Evolutionary conservation across 2,797 vertebrate species (phyloP), one percentile per base, ranked within the genome.

Genomic region (Galago senegalensis): DNA sequence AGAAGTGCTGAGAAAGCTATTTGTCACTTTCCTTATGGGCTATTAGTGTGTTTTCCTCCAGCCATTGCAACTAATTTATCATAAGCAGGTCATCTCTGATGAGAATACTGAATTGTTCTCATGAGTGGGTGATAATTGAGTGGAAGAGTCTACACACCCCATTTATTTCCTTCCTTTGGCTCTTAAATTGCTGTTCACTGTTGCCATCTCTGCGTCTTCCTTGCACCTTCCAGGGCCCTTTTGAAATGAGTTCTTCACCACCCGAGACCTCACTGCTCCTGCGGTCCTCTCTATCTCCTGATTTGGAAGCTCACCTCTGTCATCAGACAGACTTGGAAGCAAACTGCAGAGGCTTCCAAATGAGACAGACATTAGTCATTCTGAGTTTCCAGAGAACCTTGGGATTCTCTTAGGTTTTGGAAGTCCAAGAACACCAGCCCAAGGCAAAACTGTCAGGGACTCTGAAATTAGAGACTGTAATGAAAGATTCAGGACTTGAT

Each of bases 71-170:
- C 72, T 46, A 17, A 77, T 91, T 91, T 58, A 84, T 94, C 80
- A 29, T 10, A 13, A 53, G 53, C 90, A 94, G 95, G 58, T 93
- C 86, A 8, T 29, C 94, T 96, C 95, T 69, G 70, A 40, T 75
- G 65, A 93, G 67, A 60, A 69, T 72, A 56, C 21, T 69, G 77
- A 79, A 43, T 34, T 73, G 37, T 86, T 90, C 90, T 92, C 75
- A 40, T 13, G 77, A 23, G 65, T 4, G 23, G 82, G 65, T 12
- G 2, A 0, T 88, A 0, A 0, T 82, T 16, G 31, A 86, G 46
- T 80, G 95, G 79, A 60, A 89, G 31, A 37, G 58, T 13, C 10
- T 17, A 65, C 0, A 0, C 46, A 17, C 69, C 91, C 67, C 23
- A 31, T 85, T 87, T 92, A 76, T 61, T 94, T 87, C n/a, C 46